These are phyloP conservation scores for Amphiura filiformis DNA, from an alignment of 35 echinoderm and acorn worm species.

Conservation along the genomic window DNA sequence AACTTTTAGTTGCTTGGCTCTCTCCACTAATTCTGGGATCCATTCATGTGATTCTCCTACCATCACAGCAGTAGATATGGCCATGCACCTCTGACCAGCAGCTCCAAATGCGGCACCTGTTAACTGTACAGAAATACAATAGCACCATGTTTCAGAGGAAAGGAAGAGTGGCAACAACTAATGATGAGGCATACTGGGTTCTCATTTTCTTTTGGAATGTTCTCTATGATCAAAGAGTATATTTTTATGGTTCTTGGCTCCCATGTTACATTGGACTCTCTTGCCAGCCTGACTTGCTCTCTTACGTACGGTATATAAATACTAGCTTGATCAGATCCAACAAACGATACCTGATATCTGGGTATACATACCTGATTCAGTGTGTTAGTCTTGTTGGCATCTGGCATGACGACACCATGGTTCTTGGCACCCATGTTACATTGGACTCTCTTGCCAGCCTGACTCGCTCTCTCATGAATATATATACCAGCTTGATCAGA, in stretches of 20 bases:
- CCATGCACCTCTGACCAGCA: constrained; percentile 97
- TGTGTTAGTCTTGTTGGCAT: constrained; percentile 98
- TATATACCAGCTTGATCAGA: constrained; percentile 92
- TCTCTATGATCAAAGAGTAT: too few relatives aligned
- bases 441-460: constrained; percentile 91
- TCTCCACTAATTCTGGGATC: constrained; percentile 90
- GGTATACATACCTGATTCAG: constrained; percentile 76
- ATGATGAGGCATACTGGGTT: too few relatives aligned
- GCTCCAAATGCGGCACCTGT: constrained; percentile 97
- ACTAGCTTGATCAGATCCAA: constrained; percentile 93
- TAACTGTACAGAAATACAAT: constrained; percentile 40
- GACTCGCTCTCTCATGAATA: constrained; percentile 78
- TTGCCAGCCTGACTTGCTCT: constrained; percentile 71
- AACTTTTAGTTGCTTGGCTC: constrained; percentile 89
- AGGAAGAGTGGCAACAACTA: too few relatives aligned
- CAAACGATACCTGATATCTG: constrained; percentile 83
- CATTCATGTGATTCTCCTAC: constrained; percentile 93
- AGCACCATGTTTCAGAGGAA: constrained; percentile 95
- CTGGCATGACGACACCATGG: constrained; percentile 98
- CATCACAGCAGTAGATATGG: constrained; percentile 90
- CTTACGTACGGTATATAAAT: constrained; percentile 71
- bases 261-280: constrained; percentile 92
- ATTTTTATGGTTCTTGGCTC: constrained; percentile 98
- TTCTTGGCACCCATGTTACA: constrained; percentile 98
- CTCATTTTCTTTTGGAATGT: background rate